phyloP scores from a whole-genome alignment of 2,888 invertebrate species.

The Antheraea assamensis region DNA sequence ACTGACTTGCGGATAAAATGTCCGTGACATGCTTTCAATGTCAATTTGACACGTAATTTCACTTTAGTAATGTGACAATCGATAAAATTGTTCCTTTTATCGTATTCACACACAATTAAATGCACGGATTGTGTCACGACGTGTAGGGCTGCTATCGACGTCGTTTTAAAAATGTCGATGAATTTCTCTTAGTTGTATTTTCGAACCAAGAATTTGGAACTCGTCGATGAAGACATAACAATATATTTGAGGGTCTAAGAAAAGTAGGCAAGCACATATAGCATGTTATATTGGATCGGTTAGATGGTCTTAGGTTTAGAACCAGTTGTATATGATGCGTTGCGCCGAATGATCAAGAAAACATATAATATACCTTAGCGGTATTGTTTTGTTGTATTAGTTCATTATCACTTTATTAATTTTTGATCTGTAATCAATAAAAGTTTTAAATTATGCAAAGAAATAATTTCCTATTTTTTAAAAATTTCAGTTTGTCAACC shows the following conservation, averaged over 20 bases:
- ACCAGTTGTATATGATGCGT: no score
- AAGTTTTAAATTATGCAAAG: background rate
- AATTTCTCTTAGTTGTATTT: background rate
- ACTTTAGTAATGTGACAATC: slow-evolving; percentile 37
- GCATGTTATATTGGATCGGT: no score
- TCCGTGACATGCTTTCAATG: slow-evolving; percentile 11
- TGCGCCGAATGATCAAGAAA: no score
- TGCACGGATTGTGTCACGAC: slow-evolving; percentile 50
- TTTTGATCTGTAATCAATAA: background rate
- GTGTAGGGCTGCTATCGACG: slow-evolving; percentile 29
- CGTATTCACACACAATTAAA: slow-evolving; percentile 66
- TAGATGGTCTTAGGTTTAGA: no score
- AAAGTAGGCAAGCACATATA: no score
- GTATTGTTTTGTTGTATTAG: no score
- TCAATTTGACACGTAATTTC: slow-evolving; percentile 43
- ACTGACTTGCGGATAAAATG: background rate
- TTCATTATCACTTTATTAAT: no score
- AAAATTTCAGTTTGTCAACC: slow-evolving; percentile 11
- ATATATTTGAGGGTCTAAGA: no score
- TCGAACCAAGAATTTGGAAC: no score
- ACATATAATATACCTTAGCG: no score
- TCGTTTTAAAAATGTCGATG: background rate
- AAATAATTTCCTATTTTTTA: background rate
- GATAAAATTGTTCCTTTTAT: slow-evolving; percentile 52
- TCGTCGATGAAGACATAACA: no score